Conservation (phyloP, 2,113 vertebrate species). For the Gasterosteus aculeatus region DNA sequence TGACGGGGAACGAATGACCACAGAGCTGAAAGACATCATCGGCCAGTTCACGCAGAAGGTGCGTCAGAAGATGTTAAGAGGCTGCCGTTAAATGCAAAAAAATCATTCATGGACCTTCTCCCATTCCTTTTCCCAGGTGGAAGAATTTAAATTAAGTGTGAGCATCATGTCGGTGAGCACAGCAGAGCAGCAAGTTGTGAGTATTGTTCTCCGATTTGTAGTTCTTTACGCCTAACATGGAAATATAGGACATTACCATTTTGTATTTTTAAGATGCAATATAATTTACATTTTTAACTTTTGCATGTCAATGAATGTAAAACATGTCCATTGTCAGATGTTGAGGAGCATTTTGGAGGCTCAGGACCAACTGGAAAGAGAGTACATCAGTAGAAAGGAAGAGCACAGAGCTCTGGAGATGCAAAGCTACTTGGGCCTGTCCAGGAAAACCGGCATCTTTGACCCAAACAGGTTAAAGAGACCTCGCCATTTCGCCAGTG, state of each 20-base stretch:
- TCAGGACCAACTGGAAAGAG: slow-evolving; percentile 86
- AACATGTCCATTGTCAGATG: slow-evolving; percentile 69
- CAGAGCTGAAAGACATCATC: slow-evolving; percentile 85
- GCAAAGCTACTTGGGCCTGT: slow-evolving; percentile 80
- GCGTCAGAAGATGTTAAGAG: neutral
- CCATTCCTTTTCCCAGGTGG: slow-evolving; percentile 79
- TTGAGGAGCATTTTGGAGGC: slow-evolving; percentile 84
- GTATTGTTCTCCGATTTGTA: neutral
- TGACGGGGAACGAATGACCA: slow-evolving; percentile 86
- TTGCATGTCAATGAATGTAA: neutral
- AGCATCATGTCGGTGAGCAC: slow-evolving; percentile 67
- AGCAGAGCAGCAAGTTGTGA: slow-evolving; percentile 85
- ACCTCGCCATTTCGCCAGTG: neutral
- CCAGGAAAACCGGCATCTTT: slow-evolving; percentile 79
- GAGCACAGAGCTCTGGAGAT: slow-evolving; percentile 84
- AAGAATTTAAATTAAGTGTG: slow-evolving; percentile 83
- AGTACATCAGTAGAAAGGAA: slow-evolving; percentile 86
- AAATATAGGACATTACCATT: neutral
- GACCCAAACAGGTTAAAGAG: slow-evolving; percentile 87
- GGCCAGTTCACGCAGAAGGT: slow-evolving; percentile 86
- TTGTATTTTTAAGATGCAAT: neutral
- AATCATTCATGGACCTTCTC: slow-evolving; percentile 10
- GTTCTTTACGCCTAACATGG: neutral
- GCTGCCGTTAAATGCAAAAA: neutral
- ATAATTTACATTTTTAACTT: neutral